Base-by-base conservation (phyloP, 64 coral and sea anemone genomes). In the Hydrozoanthus tunicans region DNA sequence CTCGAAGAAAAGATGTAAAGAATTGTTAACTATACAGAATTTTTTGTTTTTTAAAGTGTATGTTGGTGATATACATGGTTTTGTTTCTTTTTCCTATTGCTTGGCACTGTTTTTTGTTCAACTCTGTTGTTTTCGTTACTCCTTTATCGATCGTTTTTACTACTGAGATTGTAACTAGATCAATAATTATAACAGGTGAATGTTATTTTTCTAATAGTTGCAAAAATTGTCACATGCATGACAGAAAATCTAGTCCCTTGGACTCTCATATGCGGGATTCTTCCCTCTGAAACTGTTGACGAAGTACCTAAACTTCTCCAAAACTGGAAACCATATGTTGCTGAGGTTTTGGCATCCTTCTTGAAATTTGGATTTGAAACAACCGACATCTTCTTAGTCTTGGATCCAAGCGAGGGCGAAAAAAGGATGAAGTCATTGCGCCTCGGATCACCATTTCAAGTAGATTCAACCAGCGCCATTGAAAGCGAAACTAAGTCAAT, bases 401-500 rank as follows among this genome's bases (percentile, higher is more conserved):
- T 82, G 9, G 80, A 82, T 82, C 20, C 59, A 2, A 7, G 5
- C 3, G 80, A 82, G 51, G 59, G 7, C 7, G 80, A 52, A 58
- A 64, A 8, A n/a, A 82, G 80, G 13, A 65, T 82, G 24, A 82
- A 82, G 6, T 64, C 80, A 17, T 26, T 82, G 62, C 59, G 80
- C 9, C 80, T 65, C 20, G 14, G 80, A 32, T 7, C 9, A 6
- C 80, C 58, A 6, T 64, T 26, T 63, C 60, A 82, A 9, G 80
- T 62, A 82, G 26, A 57, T 1, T 25, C 61, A 1, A 8, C 12
- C 60, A 62, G 60, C 3, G 12, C 60, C 12, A 62, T 64, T 51
- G 62, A 64, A 13, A 64, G 11, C 27, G 23, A 51, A 51, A 15
- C 52, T 51, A 77, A 82, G 56, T 6, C 13, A 5, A 11, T 23